Percentiles rank a stretch among this genome's conserved stretches.
phyloP scores from a whole-genome alignment of 2,113 vertebrate species.

The Mus pahari region DNA sequence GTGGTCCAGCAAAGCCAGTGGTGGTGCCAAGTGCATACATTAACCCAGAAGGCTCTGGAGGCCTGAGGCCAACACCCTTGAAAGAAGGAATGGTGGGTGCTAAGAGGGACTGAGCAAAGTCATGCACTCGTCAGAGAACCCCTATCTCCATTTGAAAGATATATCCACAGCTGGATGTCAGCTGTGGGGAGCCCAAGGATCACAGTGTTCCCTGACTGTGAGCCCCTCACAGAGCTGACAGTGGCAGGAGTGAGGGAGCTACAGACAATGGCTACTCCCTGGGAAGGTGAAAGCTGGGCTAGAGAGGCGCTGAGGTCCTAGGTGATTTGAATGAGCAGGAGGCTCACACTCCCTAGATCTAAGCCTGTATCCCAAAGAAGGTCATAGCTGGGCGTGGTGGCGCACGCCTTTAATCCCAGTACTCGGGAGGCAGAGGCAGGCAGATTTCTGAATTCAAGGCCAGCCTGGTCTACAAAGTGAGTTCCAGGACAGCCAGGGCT shows the following conservation, averaged over 20 bases:
- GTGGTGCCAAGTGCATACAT: not conserved
- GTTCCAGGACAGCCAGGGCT: too few relatives aligned
- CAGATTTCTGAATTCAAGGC: too few relatives aligned
- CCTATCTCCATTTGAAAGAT: not conserved
- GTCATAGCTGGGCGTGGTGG: too few relatives aligned
- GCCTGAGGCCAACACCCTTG: not conserved
- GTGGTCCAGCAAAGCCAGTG: not conserved
- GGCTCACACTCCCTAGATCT: not conserved
- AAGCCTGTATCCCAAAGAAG: rapidly evolving
- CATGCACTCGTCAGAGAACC: not conserved
- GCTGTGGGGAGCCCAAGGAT: not conserved
- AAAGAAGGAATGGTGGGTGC: not conserved
- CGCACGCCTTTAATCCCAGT: too few relatives aligned
- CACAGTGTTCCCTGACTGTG: not conserved
- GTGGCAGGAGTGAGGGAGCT: not conserved
- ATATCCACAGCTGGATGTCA: not conserved
- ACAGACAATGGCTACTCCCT: not conserved
- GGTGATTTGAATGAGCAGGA: not conserved
- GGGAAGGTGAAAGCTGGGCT: not conserved
- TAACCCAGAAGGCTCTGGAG: not conserved
- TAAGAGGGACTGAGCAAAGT: not conserved
- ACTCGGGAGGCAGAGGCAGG: too few relatives aligned
- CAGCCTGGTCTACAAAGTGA: too few relatives aligned
- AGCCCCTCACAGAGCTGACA: rapidly evolving
- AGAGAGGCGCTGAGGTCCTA: not conserved